Evolutionary conservation across 2,113 vertebrate species (phyloP).

Genomic region (Perca schrenkii): DNA sequence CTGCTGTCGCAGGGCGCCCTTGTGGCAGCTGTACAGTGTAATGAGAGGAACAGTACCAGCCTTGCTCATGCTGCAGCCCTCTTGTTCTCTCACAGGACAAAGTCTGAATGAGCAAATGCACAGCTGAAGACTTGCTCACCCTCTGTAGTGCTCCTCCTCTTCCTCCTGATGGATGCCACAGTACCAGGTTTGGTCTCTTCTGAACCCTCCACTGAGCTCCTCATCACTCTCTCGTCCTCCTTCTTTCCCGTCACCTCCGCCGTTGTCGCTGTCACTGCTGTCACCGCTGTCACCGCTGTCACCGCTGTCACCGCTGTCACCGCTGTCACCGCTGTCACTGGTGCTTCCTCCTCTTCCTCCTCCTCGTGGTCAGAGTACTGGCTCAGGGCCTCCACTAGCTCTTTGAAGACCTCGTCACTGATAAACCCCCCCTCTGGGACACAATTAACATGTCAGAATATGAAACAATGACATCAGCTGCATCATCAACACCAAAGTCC

Average conservation of each 20-base stretch:
- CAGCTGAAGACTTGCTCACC: slow-evolving; percentile 67
- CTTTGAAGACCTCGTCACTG: slow-evolving; percentile 95
- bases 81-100: slow-evolving; percentile 26
- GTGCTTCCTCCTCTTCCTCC: slow-evolving; percentile 90
- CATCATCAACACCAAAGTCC: background rate
- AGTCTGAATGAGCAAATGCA: slow-evolving; percentile 20
- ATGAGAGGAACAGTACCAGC: slow-evolving; percentile 50
- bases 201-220: slow-evolving; percentile 66
- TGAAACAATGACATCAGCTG: background rate
- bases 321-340: slow-evolving; percentile 76
- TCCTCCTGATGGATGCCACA: slow-evolving; percentile 68
- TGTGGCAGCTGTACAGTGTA: slow-evolving; percentile 45
- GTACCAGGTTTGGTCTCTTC: slow-evolving; percentile 74
- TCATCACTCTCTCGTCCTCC: slow-evolving; percentile 81
- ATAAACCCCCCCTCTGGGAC: slow-evolving; percentile 91
- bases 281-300: slow-evolving; percentile 77
- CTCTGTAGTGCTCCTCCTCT: slow-evolving; percentile 79
- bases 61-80: slow-evolving; percentile 39
- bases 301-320: slow-evolving; percentile 75
- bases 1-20: slow-evolving; percentile 56
- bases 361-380: slow-evolving; percentile 95
- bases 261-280: slow-evolving; percentile 78
- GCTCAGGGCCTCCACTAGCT: slow-evolving; percentile 94
- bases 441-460: slow-evolving; percentile 27
- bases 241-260: slow-evolving; percentile 86